These are phyloP conservation scores for Tenthredo notha DNA, from an alignment of 2,888 invertebrate genomes.

Conservation along the genomic window DNA sequence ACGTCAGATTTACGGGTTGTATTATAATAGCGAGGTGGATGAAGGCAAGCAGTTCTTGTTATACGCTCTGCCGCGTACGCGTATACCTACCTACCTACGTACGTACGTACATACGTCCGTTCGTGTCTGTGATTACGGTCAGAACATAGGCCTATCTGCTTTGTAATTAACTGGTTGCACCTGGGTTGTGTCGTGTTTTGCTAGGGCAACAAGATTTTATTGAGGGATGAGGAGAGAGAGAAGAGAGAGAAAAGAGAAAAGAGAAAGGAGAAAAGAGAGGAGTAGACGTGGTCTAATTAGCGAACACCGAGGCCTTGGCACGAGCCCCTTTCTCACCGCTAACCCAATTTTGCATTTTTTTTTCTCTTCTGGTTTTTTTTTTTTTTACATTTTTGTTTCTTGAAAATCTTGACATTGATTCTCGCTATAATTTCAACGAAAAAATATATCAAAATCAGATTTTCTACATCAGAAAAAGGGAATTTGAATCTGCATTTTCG, in stretches of 20 bases:
- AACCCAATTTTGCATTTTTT: background rate
- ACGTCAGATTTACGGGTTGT: background rate
- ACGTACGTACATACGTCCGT: conserved; percentile 51
- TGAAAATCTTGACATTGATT: background rate
- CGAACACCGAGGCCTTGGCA: conserved; percentile 17
- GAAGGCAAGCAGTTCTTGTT: conserved; percentile 27
- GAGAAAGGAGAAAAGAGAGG: background rate
- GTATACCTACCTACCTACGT: background rate
- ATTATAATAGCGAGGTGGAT: background rate
- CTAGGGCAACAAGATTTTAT: conserved; percentile 22
- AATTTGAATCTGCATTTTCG: background rate
- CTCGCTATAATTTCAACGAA: too few relatives aligned
- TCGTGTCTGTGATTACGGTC: conserved; percentile 61
- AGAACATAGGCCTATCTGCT: conserved; percentile 54
- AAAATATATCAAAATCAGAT: too few relatives aligned
- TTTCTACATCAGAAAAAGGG: background rate
- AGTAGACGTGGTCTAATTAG: conserved; percentile 38
- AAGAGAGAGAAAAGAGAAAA: background rate
- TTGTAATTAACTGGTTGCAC: conserved; percentile 60
- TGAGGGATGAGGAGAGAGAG: conserved; percentile 1
- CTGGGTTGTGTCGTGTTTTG: conserved; percentile 41
- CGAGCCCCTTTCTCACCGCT: background rate
- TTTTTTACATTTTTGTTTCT: background rate
- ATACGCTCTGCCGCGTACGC: conserved; percentile 28
- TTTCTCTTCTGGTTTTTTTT: background rate